Evolutionary conservation across 2,113 vertebrate genomes (phyloP), one percentile per base, ranked within the genome.

Genomic region (Rana temporaria): DNA sequence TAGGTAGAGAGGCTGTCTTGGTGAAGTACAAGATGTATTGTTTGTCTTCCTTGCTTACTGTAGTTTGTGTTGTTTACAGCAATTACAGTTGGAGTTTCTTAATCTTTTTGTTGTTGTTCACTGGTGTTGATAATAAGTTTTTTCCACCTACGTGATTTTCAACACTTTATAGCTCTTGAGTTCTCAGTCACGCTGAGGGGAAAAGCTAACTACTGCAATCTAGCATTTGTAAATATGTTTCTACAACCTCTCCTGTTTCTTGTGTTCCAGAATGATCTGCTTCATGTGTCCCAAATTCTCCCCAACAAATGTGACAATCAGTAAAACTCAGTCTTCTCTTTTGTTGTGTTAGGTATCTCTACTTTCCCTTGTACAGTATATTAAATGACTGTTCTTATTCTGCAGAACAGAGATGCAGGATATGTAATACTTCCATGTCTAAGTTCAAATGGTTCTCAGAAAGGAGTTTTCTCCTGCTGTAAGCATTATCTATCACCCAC

Each of bases 81-180:
- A 81, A 81, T 72, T 81, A 81, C 34, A 53, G 79, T 52, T 63
- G 70, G 68, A 80, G 78, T 81, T 81, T 64, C 68, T 63, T 73
- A 81, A 81, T 81, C 79, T 64, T 81, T 81, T 81, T 81, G 79
- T 73, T 81, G 79, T 72, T 81, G 79, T 81, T 81, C 79, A 73
- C 22, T 65, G 79, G 42, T 53, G 79, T 72, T 81, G 68, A 72
- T 64, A 69, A 70, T 80, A 72, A 72, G 68, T 81, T 81, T 69
- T 81, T 81, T 81, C 79, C 79, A 81, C 79, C 79, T 81, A 81
- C 79, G 59, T 81, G 68, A 81, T 81, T 81, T 71, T 72, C 79
- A 72, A 64, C 68, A 73, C 59, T 72, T 81, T 52, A 73, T 71
- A 81, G 57, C 68, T 72, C 79, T 81, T 72, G 38, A 81, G 63